Conservation (phyloP, 2,888 invertebrate species). For the Sesamia inferens region DNA sequence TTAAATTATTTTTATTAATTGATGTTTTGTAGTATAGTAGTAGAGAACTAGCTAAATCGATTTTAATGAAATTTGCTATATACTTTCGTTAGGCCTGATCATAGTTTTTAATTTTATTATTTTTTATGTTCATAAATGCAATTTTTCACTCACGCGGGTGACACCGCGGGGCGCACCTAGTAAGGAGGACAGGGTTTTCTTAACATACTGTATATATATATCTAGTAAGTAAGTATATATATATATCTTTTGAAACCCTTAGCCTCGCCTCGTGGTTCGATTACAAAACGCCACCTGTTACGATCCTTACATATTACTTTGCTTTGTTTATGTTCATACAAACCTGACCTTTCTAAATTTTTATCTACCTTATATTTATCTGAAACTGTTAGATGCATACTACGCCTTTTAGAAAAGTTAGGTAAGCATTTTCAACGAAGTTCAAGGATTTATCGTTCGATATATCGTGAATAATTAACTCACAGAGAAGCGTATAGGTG, state of each 20-base stretch:
- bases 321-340: background rate
- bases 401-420: background rate
- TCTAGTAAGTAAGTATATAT: no score
- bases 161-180: no score
- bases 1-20: background rate
- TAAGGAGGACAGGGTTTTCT: no score
- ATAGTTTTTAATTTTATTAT: no score
- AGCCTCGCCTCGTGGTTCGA: background rate
- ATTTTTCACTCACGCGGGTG: no score
- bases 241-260: no score
- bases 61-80: no score
- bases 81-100: no score
- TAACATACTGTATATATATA: no score
- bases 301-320: background rate
- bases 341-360: background rate
- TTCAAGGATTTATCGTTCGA: constrained; percentile 33
- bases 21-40: background rate
- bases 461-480: constrained; percentile 28
- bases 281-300: background rate
- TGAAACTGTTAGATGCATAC: background rate
- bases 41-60: no score
- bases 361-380: background rate
- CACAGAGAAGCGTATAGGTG: background rate
- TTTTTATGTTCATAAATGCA: no score
- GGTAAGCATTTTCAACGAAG: background rate